Evolutionary conservation across 2,113 vertebrate species (phyloP).

Genomic region (Fulmarus glacialis): DNA sequence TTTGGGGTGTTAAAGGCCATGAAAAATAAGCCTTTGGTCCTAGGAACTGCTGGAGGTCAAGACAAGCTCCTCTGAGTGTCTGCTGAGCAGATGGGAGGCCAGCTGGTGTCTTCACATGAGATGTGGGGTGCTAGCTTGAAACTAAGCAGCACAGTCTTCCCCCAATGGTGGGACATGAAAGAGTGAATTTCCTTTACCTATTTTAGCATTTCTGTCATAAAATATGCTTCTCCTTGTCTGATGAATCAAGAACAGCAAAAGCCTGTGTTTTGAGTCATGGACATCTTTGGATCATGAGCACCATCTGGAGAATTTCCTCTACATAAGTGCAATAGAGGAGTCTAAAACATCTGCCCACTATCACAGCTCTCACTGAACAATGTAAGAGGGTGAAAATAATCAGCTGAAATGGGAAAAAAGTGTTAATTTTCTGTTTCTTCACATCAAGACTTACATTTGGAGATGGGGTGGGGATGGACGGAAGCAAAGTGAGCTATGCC

Average conservation of each 20-base stretch:
- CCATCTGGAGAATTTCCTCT: background rate
- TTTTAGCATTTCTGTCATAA: background rate
- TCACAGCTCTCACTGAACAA: background rate
- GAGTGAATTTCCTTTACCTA: accelerated
- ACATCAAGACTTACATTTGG: background rate
- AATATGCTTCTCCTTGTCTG: background rate
- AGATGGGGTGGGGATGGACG: background rate
- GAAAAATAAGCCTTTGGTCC: background rate
- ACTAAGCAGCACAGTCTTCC: accelerated
- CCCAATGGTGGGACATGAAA: accelerated
- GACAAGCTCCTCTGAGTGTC: background rate
- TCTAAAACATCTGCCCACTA: background rate
- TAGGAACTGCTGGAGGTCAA: background rate
- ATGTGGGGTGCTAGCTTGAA: accelerated
- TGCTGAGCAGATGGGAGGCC: background rate
- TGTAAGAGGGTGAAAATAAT: background rate
- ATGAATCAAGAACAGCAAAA: accelerated
- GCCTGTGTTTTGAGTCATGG: accelerated
- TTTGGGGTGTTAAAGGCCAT: background rate
- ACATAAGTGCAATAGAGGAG: accelerated
- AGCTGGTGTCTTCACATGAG: background rate
- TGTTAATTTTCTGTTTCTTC: background rate
- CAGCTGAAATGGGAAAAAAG: background rate
- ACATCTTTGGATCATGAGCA: background rate
- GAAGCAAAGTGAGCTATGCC: background rate